A percentile compares a stretch with the other conserved stretches of the same genome.
Evolutionary conservation across 2,797 vertebrate species (phyloP).

Genomic region (Smutsia gigantea): DNA sequence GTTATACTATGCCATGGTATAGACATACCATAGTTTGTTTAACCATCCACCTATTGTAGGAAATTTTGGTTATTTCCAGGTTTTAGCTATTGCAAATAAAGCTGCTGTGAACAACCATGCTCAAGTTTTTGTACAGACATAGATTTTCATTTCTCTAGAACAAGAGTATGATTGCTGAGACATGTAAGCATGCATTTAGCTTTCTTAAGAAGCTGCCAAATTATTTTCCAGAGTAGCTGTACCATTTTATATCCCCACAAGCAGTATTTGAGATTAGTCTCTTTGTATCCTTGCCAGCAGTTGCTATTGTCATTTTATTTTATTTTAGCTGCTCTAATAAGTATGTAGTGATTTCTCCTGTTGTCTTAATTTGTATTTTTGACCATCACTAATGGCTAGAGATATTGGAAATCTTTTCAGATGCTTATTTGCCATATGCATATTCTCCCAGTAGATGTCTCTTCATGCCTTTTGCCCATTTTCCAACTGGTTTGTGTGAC

Average conservation of each 20-base stretch:
- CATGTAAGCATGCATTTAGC: not conserved
- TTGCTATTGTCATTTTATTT: not conserved
- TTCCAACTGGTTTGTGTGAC: not conserved
- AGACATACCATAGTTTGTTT: not conserved
- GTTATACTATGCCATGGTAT: not conserved
- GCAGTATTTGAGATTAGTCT: not conserved
- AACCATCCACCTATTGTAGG: not conserved
- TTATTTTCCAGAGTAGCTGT: not conserved
- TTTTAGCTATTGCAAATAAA: not conserved
- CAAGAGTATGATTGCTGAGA: not conserved
- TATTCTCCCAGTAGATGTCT: not conserved
- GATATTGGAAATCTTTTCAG: not conserved
- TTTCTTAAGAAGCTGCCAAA: not conserved
- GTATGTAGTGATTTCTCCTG: not conserved
- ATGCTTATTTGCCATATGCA: not conserved
- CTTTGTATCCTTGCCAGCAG: not conserved
- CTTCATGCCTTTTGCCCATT: not conserved
- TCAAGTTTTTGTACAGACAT: not conserved
- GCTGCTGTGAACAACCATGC: not conserved
- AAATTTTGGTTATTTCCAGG: not conserved
- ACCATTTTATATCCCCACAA: not conserved
- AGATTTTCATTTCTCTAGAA: not conserved
- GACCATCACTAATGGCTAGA: too few relatives aligned
- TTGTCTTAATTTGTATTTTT: not conserved
- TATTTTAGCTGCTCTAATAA: not conserved